Base-by-base conservation (phyloP, 2,113 vertebrate genomes). In the Entomyzon cyanotis region DNA sequence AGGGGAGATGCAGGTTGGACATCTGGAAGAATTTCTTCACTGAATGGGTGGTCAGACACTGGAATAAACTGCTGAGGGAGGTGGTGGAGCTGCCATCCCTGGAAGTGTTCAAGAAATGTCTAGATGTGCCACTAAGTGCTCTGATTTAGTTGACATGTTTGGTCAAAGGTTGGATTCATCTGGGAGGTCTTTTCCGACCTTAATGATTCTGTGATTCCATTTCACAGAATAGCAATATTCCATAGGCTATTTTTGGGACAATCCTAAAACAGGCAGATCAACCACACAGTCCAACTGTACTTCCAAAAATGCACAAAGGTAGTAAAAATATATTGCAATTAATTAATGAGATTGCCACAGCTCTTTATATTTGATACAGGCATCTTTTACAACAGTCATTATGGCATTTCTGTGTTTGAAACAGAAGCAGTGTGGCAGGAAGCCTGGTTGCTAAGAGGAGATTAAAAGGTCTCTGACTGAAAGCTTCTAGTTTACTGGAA, bases 101-200 rank as follows among this genome's bases (percentile, higher is more conserved):
- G 16, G 7, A 75, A 46, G 24, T 10, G 13, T 10, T 67, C 11
- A 39, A 17, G 20, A 39, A 60, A 30, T 19, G 8, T 15, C 46
- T 60, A 39, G 6, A 28, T 46, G n/a, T 22, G 13, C 8, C 23
- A 46, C 52, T 74, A 16, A 39, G 28, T 7, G 14, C 24, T 47
- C 55, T 22, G 53, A n/a, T 89, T 82, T 39, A 46, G 19, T 8
- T 67, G 39, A 82, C 23, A 14, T n/a, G 8, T 12, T 60, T n/a
- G 39, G 5, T 30, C 11, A 53, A 75, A 82, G 9, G 8, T 2
- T 53, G n/a, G n/a, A 60, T 28, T 68, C 0, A 0, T 35, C 25
- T 42, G 35, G 30, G 13, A 68, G 3, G 30, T 62, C n/a, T 83
- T n/a, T 60, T 41, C 39, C 20, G 60, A 19, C 14, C 41, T 47